phyloP scores from a whole-genome alignment of 2,113 vertebrate species.

The Corynorhinus townsendii region DNA sequence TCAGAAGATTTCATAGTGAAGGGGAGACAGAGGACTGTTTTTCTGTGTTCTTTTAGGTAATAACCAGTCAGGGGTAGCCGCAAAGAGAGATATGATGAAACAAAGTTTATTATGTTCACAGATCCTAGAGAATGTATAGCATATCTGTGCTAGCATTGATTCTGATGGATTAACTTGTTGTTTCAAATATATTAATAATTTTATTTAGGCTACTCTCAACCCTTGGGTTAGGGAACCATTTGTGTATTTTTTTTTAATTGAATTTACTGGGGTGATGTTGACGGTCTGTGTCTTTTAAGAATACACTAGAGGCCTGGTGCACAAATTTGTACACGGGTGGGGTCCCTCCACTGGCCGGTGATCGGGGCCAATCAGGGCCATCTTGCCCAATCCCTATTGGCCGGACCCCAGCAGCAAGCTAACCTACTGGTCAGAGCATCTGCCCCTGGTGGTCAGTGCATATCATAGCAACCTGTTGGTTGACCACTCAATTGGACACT shows the following conservation, averaged over 20 bases:
- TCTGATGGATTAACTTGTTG: neutral
- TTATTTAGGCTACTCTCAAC: neutral
- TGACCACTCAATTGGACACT: too few species aligned
- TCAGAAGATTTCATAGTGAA: neutral
- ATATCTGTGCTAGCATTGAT: neutral
- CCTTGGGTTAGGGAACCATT: rapidly evolving
- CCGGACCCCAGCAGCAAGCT: too few species aligned
- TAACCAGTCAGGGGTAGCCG: neutral
- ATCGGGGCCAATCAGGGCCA: too few species aligned
- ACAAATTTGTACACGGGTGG: too few species aligned
- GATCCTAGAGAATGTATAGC: neutral
- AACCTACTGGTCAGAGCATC: too few species aligned
- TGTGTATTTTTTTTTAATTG: neutral
- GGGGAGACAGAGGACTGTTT: neutral
- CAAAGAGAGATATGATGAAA: neutral
- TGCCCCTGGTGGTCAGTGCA: too few species aligned
- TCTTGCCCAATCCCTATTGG: too few species aligned
- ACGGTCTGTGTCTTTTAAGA: neutral
- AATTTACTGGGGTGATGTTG: neutral
- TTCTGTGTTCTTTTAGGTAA: neutral
- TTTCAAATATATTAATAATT: neutral
- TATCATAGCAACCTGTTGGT: too few species aligned
- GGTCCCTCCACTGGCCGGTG: too few species aligned
- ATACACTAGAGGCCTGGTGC: neutral
- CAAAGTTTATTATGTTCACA: neutral